phyloP scores from a whole-genome alignment of 2,888 invertebrate genomes.

The Deilephila elpenor region DNA sequence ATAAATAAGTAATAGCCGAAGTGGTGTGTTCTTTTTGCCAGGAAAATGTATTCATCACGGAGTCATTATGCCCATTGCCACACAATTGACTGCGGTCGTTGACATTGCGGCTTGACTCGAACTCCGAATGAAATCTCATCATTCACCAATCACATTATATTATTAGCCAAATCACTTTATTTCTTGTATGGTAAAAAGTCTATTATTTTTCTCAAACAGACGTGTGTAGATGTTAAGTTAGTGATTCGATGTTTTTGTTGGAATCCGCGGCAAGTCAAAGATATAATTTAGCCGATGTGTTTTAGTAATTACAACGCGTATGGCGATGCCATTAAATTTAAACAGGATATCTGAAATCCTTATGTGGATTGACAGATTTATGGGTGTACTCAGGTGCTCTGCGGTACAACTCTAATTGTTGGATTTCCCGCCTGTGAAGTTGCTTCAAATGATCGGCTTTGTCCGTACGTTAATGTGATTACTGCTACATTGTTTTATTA shows the following conservation, averaged over 20 bases:
- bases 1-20: neutral
- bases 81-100: conserved; percentile 58
- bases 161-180: conserved; percentile 24
- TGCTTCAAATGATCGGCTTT: too few relatives aligned
- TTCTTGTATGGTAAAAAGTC: conserved; percentile 4
- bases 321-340: conserved; percentile 6
- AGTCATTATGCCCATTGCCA: conserved; percentile 56
- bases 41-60: conserved; percentile 53
- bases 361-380: conserved; percentile 3
- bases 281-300: conserved; percentile 3
- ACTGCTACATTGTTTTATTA: too few relatives aligned
- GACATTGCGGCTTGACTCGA: conserved; percentile 56
- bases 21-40: conserved; percentile 34
- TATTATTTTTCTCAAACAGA: conserved; percentile 19
- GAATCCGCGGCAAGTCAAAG: conserved; percentile 6
- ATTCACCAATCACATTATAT: conserved; percentile 26
- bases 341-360: neutral
- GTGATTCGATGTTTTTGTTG: neutral
- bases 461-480: too few relatives aligned
- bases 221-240: conserved; percentile 4
- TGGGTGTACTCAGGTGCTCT: neutral
- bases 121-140: conserved; percentile 48
- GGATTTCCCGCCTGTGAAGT: neutral
- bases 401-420: neutral
- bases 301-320: neutral